These are phyloP conservation scores for Brachionus paranguensis DNA, from an alignment of 1,140 invertebrate species.

Conservation along the genomic window DNA sequence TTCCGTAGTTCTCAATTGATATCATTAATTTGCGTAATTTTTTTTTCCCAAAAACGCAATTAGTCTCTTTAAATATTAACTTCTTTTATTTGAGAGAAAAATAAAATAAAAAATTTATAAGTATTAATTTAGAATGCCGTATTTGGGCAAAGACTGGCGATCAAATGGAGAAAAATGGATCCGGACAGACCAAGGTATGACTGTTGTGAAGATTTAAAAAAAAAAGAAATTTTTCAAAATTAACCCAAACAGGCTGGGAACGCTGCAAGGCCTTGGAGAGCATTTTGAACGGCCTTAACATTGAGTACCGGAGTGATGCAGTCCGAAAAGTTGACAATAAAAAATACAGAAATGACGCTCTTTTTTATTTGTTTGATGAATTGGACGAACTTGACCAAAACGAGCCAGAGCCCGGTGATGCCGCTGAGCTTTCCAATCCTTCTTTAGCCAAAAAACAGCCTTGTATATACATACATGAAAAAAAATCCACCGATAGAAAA, in stretches of 20 bases:
- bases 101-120: background rate
- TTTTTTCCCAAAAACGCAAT: background rate
- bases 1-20: background rate
- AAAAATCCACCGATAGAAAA: conserved; percentile 47
- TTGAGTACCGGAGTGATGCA: background rate
- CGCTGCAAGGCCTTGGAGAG: conserved; percentile 44
- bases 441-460: conserved; percentile 42
- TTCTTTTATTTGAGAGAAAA: too few relatives aligned
- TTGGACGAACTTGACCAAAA: conserved; percentile 44
- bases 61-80: background rate
- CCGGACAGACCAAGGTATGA: conserved; percentile 77
- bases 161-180: conserved; percentile 96
- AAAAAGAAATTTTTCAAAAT: conserved; percentile 56
- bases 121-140: conserved; percentile 68
- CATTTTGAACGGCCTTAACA: conserved; percentile 14
- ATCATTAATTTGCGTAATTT: background rate
- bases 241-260: conserved; percentile 46
- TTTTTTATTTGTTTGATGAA: conserved; percentile 14
- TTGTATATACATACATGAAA: conserved; percentile 45
- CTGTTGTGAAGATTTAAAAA: conserved; percentile 81
- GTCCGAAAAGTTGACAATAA: background rate
- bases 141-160: conserved; percentile 65
- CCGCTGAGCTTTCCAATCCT: conserved; percentile 42
- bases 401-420: conserved; percentile 43
- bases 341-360: background rate